Evolutionary conservation across 1,140 invertebrate genomes (phyloP), one percentile per base, ranked within the genome.

Genomic region (Ips typographus): DNA sequence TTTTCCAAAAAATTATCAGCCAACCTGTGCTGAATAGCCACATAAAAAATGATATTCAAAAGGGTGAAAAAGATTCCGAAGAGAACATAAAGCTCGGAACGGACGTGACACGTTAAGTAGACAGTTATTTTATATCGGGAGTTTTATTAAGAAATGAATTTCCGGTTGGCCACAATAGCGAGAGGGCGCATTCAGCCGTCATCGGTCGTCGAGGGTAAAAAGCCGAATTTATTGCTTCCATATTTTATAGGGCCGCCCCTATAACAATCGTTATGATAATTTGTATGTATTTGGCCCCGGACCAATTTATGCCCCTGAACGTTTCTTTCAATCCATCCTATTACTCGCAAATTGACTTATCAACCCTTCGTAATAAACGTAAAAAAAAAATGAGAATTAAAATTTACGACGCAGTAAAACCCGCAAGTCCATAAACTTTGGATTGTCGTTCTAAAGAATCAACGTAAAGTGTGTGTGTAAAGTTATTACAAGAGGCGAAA

Each of bases 61-160:
- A 64, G 44, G 36, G 68, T 8, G 40, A 5, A 64, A 64, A 70
- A 70, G 40, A 43, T 42, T 36, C 59, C 60, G 41, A 7, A 40
- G 5, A 44, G 1, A 62, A 63, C 44, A 70, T 70, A 70, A 70
- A 57, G 49, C 38, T 22, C 36, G 41, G 64, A 70, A 70, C 60
- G 68, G 68, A 70, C 68, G 60, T 70, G 68, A 70, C 68, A 70
- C 40, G 68, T 58, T 70, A 70, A 70, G 68, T 70, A 70, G 68
- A 70, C 68, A 70, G 60, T 70, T 70, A 70, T 70, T 70, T 70
- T 70, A 22, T 22, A 70, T 70, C 61, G 68, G 68, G 53, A 58
- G 60, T 70, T 70, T 64, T 70, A 70, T 70, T 70, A 70, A 70
- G 68, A 70, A 70, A 70, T 70, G 68, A 56, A 61, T 70, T 70